Percentiles rank a stretch among this genome's conserved stretches.
Evolutionary conservation across 2,113 vertebrate genomes (phyloP).

Genomic region (Tachysurus fulvidraco): DNA sequence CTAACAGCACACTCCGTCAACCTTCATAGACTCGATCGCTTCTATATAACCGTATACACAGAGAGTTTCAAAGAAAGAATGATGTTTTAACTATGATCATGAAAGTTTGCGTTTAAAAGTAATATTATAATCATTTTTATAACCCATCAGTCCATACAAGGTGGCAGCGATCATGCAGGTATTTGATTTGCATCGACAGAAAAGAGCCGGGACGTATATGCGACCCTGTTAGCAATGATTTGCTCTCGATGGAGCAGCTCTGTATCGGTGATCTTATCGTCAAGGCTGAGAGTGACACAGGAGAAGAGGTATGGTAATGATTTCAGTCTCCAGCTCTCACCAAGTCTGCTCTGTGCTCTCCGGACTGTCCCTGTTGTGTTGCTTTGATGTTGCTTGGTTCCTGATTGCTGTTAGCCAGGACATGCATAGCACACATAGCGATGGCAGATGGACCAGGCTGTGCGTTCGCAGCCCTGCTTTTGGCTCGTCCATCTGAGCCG

Average conservation of each 20-base stretch:
- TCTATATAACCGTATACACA: too few species aligned
- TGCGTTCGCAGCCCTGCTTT: conserved; percentile 39
- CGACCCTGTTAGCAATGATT: background rate
- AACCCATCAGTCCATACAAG: background rate
- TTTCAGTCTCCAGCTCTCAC: background rate
- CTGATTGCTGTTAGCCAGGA: conserved; percentile 43
- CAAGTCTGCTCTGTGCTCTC: background rate
- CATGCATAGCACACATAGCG: conserved; percentile 30
- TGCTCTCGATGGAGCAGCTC: background rate
- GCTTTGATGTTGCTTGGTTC: conserved; percentile 38
- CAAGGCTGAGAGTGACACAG: background rate
- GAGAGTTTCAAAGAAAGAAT: too few species aligned
- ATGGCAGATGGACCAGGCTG: conserved; percentile 42
- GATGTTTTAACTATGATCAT: background rate
- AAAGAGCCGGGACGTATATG: background rate
- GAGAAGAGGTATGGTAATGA: conserved; percentile 34
- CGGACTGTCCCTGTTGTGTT: background rate
- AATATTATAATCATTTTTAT: background rate
- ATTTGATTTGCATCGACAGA: background rate
- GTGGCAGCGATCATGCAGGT: background rate
- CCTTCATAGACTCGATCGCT: too few species aligned
- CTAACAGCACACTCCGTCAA: background rate
- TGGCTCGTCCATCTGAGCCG: conserved; percentile 33
- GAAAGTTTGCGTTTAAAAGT: background rate
- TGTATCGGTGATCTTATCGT: background rate